phyloP scores from a whole-genome alignment of 1,140 invertebrate genomes.

The Bombus confusus region DNA sequence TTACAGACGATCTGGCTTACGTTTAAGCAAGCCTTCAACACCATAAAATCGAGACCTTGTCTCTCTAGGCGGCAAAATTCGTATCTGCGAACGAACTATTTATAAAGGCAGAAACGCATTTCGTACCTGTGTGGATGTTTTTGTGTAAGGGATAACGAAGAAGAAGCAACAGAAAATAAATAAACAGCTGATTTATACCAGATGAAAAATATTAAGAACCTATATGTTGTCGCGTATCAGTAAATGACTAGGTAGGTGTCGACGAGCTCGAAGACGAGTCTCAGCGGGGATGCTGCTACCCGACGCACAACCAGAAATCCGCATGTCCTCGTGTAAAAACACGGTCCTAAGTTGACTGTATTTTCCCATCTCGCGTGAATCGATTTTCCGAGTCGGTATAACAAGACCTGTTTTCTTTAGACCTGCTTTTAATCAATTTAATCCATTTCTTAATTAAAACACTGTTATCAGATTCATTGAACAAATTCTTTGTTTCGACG shows the following conservation, averaged over 20 bases:
- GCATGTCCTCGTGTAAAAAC: conserved; percentile 59
- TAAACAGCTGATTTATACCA: no score
- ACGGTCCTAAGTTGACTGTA: conserved; percentile 61
- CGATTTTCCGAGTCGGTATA: no score
- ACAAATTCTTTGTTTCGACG: no score
- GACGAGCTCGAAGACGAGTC: conserved; percentile 68
- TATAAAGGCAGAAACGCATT: no score
- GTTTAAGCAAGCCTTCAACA: conserved; percentile 63
- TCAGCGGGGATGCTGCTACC: conserved; percentile 69
- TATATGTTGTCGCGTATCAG: conserved; percentile 64
- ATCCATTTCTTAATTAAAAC: no score
- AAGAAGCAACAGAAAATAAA: background rate
- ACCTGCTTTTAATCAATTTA: no score
- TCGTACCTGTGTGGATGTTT: background rate
- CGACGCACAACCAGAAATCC: conserved; percentile 54
- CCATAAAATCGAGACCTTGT: conserved; percentile 40
- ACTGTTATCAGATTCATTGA: no score
- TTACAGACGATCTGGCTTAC: conserved; percentile 63
- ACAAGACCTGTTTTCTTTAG: no score
- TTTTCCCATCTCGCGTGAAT: conserved; percentile 12
- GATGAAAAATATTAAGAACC: no score
- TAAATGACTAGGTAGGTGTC: conserved; percentile 72
- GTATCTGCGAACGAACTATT: no score
- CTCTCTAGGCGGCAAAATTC: background rate
- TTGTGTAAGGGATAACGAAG: conserved; percentile 19